A percentile compares a stretch with the other conserved stretches of the same genome.
Conservation (phyloP, 2,113 vertebrate genomes). For the Echinops telfairi region DNA sequence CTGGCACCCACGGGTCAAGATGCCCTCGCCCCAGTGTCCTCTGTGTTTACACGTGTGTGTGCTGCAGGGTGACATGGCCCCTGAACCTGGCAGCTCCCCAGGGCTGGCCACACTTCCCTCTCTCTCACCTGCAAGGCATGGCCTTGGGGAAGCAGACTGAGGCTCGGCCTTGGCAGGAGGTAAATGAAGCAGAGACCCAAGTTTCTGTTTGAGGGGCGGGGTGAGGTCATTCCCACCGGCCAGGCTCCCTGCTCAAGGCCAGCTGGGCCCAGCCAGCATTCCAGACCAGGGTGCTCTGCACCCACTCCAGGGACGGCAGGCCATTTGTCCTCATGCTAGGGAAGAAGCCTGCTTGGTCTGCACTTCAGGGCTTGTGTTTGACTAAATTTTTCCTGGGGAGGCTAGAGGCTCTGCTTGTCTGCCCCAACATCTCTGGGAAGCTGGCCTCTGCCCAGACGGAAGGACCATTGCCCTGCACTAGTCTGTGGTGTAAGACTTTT, state of each 20-base stretch:
- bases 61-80: neutral
- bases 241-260: slow-evolving; percentile 46
- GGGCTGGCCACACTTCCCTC: neutral
- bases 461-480: neutral
- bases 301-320: neutral
- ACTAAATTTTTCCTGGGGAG: neutral
- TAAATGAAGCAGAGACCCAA: slow-evolving; percentile 11
- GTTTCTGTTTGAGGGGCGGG: slow-evolving; percentile 37
- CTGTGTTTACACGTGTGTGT: neutral
- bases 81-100: neutral
- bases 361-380: neutral
- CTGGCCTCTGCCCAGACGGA: neutral
- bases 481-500: neutral
- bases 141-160: neutral
- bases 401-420: neutral
- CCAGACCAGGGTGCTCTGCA: neutral
- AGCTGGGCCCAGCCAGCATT: neutral
- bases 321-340: neutral
- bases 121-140: neutral
- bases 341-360: neutral
- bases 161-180: neutral
- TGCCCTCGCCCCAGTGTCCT: no score
- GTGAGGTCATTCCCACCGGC: slow-evolving; percentile 21
- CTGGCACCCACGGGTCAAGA: neutral
- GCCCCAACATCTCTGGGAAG: no score